Base-by-base conservation (phyloP, 2,797 vertebrate species). In the Chelon labrosus region DNA sequence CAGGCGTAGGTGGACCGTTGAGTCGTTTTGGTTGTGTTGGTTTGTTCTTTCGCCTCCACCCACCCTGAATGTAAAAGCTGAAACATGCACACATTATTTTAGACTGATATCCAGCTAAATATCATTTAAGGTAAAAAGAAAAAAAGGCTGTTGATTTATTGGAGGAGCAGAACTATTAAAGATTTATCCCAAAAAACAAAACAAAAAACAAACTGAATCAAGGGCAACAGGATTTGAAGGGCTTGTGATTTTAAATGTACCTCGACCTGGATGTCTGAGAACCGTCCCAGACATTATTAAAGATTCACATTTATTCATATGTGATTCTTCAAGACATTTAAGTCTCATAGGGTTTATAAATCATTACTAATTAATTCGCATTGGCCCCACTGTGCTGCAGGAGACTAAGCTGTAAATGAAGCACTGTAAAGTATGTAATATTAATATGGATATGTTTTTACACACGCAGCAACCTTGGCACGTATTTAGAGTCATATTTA, bases 391-490 rank as follows among this genome's bases (percentile, higher is more conserved):
- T 7, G 22, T 31, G 22, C 20, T 31, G 25, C 51, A 27, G 51
- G 20, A 52, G 50, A 52, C 27, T 14, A 27, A 31, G 13, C 51
- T 25, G 22, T 53, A 14, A 25, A 53, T 27, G 20, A 19, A 49
- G 3, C 47, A 19, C 11, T 20, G 47, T 49, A 49, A 19, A 20
- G 47, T 25, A 7, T 53, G 7, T 53, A 27, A 53, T 53, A 53
- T 53, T 53, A 53, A 53, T 53, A 27, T 25, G 22, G 50, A 52
- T 27, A 19, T 52, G 20, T 52, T 52, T 52, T 52, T 52, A 52
- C 22, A 27, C 20, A 20, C 12, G 49, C 49, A 13, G 19, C 19
- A 11, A 22, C 20, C 25, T 14, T 53, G 22, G 50, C 50, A 13
- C 16, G 1, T 16, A 4, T 53, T 53, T 2, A 16, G 25, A 53